Conservation (phyloP, 92 coral and sea anemone species). For the Metridium senile region DNA sequence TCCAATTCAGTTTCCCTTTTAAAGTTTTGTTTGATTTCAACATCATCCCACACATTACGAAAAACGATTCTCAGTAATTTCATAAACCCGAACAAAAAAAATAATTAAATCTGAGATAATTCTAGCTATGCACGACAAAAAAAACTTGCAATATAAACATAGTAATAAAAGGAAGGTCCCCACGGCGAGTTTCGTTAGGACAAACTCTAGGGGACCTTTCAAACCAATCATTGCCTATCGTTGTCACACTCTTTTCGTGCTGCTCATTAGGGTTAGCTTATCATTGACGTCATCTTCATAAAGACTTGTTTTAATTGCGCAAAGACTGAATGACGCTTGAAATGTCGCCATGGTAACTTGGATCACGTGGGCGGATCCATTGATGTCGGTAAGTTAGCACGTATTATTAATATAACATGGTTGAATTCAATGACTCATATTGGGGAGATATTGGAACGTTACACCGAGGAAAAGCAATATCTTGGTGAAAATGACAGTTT, state of each 20-base stretch:
- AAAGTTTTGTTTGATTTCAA: not conserved
- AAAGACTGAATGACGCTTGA: not conserved
- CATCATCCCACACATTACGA: not conserved
- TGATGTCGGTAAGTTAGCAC: not conserved
- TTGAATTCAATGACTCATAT: not conserved
- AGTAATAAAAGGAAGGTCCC: not conserved
- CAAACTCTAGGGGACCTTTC: not conserved
- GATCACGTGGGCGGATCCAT: conserved; percentile 28
- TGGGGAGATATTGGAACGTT: not conserved
- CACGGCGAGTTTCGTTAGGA: not conserved
- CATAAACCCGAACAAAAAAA: not conserved
- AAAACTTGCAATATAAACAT: conserved; percentile 1
- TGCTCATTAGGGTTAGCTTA: conserved; percentile 22
- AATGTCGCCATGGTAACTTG: conserved; percentile 18
- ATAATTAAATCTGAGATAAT: conserved; percentile 4
- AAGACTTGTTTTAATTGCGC: conserved; percentile 10
- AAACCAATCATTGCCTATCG: not conserved
- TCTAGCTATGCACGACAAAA: not conserved
- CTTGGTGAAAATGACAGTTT: conserved; percentile 12
- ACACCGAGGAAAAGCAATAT: not conserved
- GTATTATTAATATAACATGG: conserved; percentile 8
- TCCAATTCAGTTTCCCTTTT: not conserved
- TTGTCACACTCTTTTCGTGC: not conserved
- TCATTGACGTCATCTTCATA: conserved; percentile 27
- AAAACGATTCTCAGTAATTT: not conserved